Evolutionary conservation across 2,113 vertebrate genomes (phyloP).

Genomic region (Manacus vitellinus): DNA sequence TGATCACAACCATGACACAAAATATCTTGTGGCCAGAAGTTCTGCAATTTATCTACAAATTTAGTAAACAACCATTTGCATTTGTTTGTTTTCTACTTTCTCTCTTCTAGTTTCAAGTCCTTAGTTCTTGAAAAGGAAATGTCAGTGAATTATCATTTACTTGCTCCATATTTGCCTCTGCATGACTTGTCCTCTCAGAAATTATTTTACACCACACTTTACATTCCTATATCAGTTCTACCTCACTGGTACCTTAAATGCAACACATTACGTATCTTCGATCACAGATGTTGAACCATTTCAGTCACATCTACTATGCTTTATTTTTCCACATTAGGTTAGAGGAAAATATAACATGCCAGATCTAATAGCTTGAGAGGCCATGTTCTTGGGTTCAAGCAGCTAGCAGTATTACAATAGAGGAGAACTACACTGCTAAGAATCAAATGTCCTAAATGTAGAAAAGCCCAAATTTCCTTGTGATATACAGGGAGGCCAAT

Average conservation of each 20-base stretch:
- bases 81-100: not conserved
- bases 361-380: not conserved
- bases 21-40: not conserved
- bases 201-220: not conserved
- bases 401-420: not conserved
- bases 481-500: not conserved
- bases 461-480: not conserved
- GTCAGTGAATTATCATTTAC: not conserved
- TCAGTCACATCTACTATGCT: not conserved
- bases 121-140: not conserved
- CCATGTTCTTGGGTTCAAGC: not conserved
- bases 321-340: not conserved
- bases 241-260: not conserved
- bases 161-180: not conserved
- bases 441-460: not conserved
- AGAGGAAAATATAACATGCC: not conserved
- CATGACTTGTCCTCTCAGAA: not conserved
- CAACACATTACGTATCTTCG: not conserved
- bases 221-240: not conserved
- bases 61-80: not conserved
- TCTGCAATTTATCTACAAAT: not conserved
- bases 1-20: not conserved
- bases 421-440: not conserved
- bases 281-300: not conserved
- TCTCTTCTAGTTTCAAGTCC: not conserved